A percentile compares a stretch with the other conserved stretches of the same genome.
Evolutionary conservation across 2,113 vertebrate genomes (phyloP).

Genomic region (Micronisus gabar): DNA sequence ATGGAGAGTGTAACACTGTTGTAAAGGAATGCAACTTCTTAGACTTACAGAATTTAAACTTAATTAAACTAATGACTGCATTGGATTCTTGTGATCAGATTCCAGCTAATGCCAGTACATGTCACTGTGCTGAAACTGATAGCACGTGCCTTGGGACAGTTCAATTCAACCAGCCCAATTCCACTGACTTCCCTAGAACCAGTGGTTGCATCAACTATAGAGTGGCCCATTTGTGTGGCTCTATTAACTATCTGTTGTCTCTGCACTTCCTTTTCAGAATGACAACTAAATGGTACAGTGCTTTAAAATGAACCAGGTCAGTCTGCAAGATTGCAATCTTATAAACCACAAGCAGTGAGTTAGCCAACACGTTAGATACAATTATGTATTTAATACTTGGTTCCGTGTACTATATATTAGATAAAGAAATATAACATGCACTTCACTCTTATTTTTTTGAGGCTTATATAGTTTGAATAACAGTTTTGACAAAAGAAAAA

Average conservation of each 20-base stretch:
- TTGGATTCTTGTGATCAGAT: neutral
- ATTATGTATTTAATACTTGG: neutral
- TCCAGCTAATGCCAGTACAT: neutral
- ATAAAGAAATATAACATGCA: neutral
- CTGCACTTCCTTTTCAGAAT: neutral
- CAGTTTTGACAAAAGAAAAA: neutral
- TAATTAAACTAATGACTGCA: neutral
- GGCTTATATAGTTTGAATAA: neutral
- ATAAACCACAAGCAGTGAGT: neutral
- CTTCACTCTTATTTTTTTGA: neutral
- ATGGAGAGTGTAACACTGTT: neutral
- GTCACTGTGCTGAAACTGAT: neutral
- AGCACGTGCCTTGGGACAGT: no score
- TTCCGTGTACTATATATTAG: neutral
- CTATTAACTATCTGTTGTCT: neutral
- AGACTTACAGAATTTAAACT: neutral
- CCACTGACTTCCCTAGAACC: neutral
- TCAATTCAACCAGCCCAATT: neutral
- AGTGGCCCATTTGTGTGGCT: neutral
- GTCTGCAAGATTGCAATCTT: neutral
- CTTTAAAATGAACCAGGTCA: neutral
- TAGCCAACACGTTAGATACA: neutral
- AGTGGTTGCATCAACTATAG: neutral
- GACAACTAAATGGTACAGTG: neutral
- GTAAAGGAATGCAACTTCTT: neutral